phyloP scores from a whole-genome alignment of 2,113 vertebrate genomes.

The Gnathonemus longibarbis region DNA sequence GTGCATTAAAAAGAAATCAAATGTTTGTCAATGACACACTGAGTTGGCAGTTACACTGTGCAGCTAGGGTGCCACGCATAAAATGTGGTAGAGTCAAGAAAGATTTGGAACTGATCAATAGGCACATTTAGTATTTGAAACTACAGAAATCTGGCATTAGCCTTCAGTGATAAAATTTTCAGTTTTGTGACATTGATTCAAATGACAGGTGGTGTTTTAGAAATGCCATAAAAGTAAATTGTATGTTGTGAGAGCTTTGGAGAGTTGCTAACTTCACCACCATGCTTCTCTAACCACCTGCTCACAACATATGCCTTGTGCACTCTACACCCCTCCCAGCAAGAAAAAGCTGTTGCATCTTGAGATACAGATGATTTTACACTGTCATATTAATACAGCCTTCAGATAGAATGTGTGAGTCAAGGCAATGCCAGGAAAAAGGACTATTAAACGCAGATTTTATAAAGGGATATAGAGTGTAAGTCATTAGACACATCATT shows the following conservation, averaged over 20 bases:
- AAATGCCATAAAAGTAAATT: background rate
- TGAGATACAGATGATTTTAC: background rate
- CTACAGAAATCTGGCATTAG: background rate
- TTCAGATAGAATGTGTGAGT: background rate
- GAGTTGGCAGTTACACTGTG: background rate
- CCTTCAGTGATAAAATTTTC: background rate
- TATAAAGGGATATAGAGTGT: background rate
- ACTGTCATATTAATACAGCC: background rate
- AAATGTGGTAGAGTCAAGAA: background rate
- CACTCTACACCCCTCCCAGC: background rate
- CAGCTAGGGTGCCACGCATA: background rate
- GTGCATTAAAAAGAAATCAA: background rate
- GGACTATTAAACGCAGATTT: background rate
- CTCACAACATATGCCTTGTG: background rate
- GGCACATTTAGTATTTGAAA: background rate
- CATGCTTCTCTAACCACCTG: background rate
- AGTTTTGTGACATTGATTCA: background rate
- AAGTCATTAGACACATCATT: background rate
- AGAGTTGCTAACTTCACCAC: background rate
- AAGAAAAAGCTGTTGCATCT: background rate
- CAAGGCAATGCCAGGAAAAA: background rate
- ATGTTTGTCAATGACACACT: background rate
- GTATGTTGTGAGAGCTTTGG: background rate
- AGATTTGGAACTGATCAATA: background rate
- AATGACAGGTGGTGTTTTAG: background rate